Evolutionary conservation across 2,797 vertebrate genomes (phyloP).

Genomic region (Pseudochromis fuscus): DNA sequence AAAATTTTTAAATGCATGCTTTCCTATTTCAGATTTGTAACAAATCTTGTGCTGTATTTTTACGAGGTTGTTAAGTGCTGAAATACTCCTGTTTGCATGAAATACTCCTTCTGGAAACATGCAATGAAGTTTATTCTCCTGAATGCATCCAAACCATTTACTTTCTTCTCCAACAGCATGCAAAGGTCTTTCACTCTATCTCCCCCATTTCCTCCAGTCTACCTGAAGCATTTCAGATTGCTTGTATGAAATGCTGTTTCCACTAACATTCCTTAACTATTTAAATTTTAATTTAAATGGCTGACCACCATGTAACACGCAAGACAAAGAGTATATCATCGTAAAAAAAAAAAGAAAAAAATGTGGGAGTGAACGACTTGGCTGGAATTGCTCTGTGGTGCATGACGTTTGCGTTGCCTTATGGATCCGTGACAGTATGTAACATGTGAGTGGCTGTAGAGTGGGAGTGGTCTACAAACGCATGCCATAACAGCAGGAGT

Average conservation of each 20-base stretch:
- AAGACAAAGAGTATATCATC: slow-evolving; percentile 77
- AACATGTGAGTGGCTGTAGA: slow-evolving; percentile 55
- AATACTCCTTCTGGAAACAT: slow-evolving; percentile 44
- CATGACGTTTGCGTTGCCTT: slow-evolving; percentile 65
- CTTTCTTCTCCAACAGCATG: slow-evolving; percentile 65
- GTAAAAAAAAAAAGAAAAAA: no score
- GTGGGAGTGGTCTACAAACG: slow-evolving; percentile 50
- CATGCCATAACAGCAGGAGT: slow-evolving; percentile 48
- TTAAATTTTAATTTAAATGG: slow-evolving; percentile 82
- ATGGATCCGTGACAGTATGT: slow-evolving; percentile 65
- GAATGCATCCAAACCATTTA: slow-evolving; percentile 58
- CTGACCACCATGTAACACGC: slow-evolving; percentile 47
- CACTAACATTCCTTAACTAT: slow-evolving; percentile 68
- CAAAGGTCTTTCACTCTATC: slow-evolving; percentile 55
- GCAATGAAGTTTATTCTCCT: slow-evolving; percentile 30
- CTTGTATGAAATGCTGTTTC: slow-evolving; percentile 68
- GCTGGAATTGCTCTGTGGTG: slow-evolving; percentile 63
- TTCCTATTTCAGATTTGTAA: slow-evolving; percentile 31
- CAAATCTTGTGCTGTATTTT: slow-evolving; percentile 49
- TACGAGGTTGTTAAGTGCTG: slow-evolving; percentile 40
- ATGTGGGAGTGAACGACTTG: slow-evolving; percentile 49
- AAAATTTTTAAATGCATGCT: slow-evolving; percentile 59
- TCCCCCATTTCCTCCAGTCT: slow-evolving; percentile 36
- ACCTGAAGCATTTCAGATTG: slow-evolving; percentile 68
- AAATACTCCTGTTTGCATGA: slow-evolving; percentile 63